These are phyloP conservation scores for Cerastis leucographa DNA, from an alignment of 2,888 invertebrate species.

Conservation along the genomic window DNA sequence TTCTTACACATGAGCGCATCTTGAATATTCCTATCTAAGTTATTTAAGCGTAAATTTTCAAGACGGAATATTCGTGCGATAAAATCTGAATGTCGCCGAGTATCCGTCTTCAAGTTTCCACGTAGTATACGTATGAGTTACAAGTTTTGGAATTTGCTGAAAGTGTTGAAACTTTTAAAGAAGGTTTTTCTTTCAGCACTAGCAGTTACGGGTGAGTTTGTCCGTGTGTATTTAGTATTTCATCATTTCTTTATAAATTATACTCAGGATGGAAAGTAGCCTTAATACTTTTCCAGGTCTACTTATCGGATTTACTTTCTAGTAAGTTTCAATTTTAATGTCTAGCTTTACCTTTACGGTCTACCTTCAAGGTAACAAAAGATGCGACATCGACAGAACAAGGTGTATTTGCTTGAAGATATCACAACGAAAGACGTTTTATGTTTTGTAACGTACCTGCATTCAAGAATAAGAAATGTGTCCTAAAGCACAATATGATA, in stretches of 20 bases:
- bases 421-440: not conserved
- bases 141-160: not conserved
- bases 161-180: not conserved
- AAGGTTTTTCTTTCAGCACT: not conserved
- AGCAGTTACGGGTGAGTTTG: not conserved
- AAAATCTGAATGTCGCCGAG: not conserved
- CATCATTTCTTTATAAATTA: not conserved
- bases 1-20: not conserved
- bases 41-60: conserved; percentile 2
- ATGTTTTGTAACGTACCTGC: not conserved
- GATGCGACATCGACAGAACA: not conserved
- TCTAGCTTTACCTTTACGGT: too few species aligned
- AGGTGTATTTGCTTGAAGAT: not conserved
- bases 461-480: not conserved
- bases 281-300: not conserved
- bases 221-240: not conserved
- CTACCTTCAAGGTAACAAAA: conserved; percentile 8
- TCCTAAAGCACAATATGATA: not conserved
- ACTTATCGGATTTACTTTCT: not conserved
- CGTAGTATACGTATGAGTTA: conserved; percentile 3
- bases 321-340: not conserved
- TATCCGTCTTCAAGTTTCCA: not conserved
- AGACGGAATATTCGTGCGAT: not conserved
- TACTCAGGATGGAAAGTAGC: not conserved
- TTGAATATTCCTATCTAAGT: not conserved